Conservation (phyloP, 1,140 invertebrate genomes). For the Apocrypta bakeri region DNA sequence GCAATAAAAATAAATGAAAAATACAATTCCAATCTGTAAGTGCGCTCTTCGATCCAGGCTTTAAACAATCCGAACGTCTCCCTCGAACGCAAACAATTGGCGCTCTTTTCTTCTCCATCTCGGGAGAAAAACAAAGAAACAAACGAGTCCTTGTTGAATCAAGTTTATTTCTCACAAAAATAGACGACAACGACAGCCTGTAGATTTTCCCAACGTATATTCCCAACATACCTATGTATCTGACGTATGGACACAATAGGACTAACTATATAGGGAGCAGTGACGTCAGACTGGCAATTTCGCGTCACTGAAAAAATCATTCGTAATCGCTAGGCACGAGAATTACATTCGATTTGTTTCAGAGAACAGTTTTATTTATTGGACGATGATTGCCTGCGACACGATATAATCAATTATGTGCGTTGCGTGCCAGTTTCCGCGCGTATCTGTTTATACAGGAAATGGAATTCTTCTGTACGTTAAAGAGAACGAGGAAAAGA, state of each 20-base stretch:
- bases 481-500: too few relatives aligned
- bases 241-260: too few relatives aligned
- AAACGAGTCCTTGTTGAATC: not conserved
- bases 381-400: not conserved
- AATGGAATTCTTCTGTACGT: too few relatives aligned
- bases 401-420: not conserved
- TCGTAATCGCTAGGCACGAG: not conserved
- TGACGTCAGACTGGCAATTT: not conserved
- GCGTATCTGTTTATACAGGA: too few relatives aligned
- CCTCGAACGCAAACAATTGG: too few relatives aligned
- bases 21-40: not conserved
- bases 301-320: not conserved
- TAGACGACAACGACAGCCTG: not conserved
- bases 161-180: not conserved
- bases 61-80: not conserved
- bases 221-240: too few relatives aligned
- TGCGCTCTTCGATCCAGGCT: not conserved
- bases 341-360: not conserved
- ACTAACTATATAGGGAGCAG: not conserved
- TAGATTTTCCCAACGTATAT: not conserved
- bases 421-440: too few relatives aligned
- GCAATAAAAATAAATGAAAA: not conserved
- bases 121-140: too few relatives aligned
- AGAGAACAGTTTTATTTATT: not conserved
- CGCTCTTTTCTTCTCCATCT: not conserved